These are phyloP conservation scores for Dendrocincla fuliginosa DNA, from an alignment of 2,797 vertebrate genomes.

Conservation along the genomic window DNA sequence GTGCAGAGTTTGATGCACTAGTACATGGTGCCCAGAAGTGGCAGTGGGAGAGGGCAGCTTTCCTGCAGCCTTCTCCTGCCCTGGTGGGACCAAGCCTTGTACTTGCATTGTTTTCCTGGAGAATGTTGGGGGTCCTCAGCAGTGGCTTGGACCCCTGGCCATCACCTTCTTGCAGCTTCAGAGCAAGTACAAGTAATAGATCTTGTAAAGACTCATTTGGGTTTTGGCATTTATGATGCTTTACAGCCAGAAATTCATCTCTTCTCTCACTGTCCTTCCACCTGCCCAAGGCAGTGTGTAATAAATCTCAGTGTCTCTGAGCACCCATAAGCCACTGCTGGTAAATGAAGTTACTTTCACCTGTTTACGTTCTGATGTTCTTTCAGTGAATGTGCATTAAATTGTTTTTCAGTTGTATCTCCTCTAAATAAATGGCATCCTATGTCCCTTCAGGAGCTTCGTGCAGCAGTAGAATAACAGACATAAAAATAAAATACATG, in stretches of 20 bases:
- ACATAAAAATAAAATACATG: not conserved
- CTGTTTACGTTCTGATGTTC: not conserved
- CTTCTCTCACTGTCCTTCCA: not conserved
- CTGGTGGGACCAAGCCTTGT: not conserved
- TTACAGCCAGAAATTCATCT: not conserved
- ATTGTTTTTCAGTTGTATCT: not conserved
- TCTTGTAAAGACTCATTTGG: not conserved
- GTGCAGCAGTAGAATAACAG: not conserved
- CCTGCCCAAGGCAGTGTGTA: not conserved
- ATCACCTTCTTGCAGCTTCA: not conserved
- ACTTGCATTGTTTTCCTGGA: rapidly evolving
- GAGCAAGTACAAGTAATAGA: not conserved
- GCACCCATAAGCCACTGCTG: not conserved
- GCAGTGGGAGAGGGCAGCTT: not conserved
- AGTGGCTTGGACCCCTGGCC: not conserved
- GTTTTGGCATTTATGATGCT: not conserved
- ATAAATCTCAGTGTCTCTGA: not conserved
- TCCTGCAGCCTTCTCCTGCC: not conserved
- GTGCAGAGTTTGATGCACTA: rapidly evolving
- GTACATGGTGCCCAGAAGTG: not conserved
- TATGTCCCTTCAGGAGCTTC: not conserved
- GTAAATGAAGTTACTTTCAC: not conserved
- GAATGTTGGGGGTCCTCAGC: not conserved
- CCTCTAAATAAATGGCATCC: not conserved
- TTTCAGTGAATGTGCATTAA: not conserved